These are phyloP conservation scores for Sander lucioperca DNA, from an alignment of 2,113 vertebrate species.

Conservation along the genomic window DNA sequence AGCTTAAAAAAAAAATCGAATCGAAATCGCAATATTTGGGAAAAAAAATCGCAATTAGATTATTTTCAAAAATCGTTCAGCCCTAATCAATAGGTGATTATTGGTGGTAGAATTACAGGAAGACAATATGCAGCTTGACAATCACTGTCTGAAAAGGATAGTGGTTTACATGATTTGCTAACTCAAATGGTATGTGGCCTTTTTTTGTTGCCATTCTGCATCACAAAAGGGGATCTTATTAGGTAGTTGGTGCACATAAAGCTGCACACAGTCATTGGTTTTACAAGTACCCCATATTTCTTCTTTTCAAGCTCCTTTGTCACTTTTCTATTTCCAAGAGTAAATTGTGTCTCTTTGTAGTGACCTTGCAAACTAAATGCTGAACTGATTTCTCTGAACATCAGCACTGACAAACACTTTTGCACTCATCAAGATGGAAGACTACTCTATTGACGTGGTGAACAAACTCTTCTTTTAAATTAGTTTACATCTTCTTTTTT, in stretches of 20 bases:
- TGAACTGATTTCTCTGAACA: not conserved
- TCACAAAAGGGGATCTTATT: not conserved
- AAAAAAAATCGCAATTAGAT: too few species aligned
- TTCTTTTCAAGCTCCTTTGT: not conserved
- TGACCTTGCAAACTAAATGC: not conserved
- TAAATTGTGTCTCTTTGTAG: not conserved
- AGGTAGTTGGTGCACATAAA: not conserved
- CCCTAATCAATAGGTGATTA: not conserved
- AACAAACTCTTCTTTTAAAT: not conserved
- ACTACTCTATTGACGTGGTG: not conserved
- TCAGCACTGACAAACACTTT: not conserved
- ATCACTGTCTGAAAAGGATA: not conserved
- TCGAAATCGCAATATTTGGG: too few species aligned
- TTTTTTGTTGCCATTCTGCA: conserved; percentile 20
- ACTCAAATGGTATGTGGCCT: not conserved
- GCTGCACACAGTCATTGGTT: not conserved
- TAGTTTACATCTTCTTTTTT: not conserved
- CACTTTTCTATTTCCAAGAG: not conserved
- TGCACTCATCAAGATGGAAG: not conserved
- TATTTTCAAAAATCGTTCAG: too few species aligned
- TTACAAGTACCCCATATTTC: not conserved
- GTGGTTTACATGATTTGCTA: conserved; percentile 12
- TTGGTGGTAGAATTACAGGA: conserved; percentile 11
- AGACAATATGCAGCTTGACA: conserved; percentile 3
- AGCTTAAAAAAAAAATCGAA: too few species aligned